phyloP scores from a whole-genome alignment of 2,888 invertebrate genomes.

The Lutraria lutraria region DNA sequence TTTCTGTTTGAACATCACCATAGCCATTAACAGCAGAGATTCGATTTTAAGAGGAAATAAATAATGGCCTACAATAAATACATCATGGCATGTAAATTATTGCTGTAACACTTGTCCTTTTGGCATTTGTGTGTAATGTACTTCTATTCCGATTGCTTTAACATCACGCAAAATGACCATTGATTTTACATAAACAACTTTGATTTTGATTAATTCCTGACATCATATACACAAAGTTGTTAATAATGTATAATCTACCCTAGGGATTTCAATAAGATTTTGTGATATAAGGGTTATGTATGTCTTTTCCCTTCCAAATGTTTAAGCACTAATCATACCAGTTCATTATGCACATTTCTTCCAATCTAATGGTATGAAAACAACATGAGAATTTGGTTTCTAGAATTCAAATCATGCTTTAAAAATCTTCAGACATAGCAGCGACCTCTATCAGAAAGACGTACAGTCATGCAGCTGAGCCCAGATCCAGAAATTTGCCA shows the following conservation, averaged over 20 bases:
- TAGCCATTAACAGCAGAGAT: neutral
- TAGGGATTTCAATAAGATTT: neutral
- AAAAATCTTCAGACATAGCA: neutral
- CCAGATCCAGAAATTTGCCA: neutral
- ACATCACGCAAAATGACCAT: constrained; percentile 28
- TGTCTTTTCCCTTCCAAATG: neutral
- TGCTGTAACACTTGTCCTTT: neutral
- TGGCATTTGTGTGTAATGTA: constrained; percentile 3
- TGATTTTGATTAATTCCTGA: constrained; percentile 19
- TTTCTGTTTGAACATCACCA: neutral
- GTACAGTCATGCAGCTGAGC: neutral
- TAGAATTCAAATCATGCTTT: neutral
- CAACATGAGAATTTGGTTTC: neutral
- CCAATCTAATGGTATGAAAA: neutral
- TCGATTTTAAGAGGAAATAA: constrained; percentile 4
- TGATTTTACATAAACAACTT: neutral
- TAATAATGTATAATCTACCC: constrained; percentile 16
- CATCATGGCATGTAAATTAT: neutral
- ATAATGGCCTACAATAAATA: neutral
- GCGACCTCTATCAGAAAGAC: neutral
- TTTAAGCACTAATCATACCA: neutral
- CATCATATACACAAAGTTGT: neutral
- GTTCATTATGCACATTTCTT: neutral
- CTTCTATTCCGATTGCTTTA: neutral
- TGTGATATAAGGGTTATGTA: neutral